Base-by-base conservation (phyloP, 2,113 vertebrate species). In the Lontra canadensis region DNA sequence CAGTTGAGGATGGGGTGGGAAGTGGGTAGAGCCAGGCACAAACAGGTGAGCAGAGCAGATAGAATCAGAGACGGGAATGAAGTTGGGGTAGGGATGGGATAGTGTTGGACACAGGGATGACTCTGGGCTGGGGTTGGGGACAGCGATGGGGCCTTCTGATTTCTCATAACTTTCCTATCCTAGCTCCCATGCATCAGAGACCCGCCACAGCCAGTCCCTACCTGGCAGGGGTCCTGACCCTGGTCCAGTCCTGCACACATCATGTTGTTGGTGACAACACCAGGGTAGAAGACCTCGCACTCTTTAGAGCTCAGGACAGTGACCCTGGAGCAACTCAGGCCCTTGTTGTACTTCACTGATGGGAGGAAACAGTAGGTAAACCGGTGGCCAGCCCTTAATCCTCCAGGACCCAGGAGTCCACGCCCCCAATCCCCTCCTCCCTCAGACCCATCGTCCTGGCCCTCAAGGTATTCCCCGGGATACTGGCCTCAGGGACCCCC, bases 211-310 rank as follows among this genome's bases (percentile, higher is more conserved):
- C 14, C 36, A 34, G 31, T 9, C 21, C 97, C 59, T 97, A 99
- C 99, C 99, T 99, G 99, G 98, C 99, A 99, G 83, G 99, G 99
- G 97, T 99, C 99, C 52, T 99, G 99, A 88, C 98, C 99, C 57
- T 97, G 97, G 80, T 98, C 98, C 92, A 98, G 98, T 52, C 99
- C 99, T 0, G 99, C 99, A 17, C 99, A 99, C 82, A 99, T 98
- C 99, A 99, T 99, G 98, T 98, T 96, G 8, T 90, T 0, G 31
- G 99, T 99, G 98, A 99, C 93, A 95, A 98, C 98, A 1, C 98
- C 98, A 0, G 99, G 98, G 97, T 99, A 99, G 98, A 99, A 97
- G 81, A 97, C 96, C 0, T 98, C 39, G 71, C 99, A 99, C 44
- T 98, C 98, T 0, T 1, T 49, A 0, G 95, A 9, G 2, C 98